phyloP scores from a whole-genome alignment of 2,113 vertebrate genomes.

The Tachycineta bicolor region DNA sequence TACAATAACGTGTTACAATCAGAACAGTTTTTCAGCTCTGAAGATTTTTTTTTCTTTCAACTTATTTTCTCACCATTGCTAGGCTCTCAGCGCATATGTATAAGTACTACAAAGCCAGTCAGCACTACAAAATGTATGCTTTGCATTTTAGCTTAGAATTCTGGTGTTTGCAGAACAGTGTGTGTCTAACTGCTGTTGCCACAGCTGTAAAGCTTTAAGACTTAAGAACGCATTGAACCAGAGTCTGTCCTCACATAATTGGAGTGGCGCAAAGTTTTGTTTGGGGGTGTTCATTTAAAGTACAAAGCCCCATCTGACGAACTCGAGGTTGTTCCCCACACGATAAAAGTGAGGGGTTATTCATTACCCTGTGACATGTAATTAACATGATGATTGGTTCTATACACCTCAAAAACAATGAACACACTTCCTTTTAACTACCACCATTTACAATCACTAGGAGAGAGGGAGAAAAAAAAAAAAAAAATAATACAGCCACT shows the following conservation, averaged over 20 bases:
- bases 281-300: constrained; percentile 1
- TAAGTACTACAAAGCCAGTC: constrained; percentile 2
- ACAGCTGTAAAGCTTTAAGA: constrained; percentile 56
- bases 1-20: background rate
- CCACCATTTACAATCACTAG: background rate
- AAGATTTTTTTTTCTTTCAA: background rate
- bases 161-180: constrained; percentile 34
- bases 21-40: background rate
- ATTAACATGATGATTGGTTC: constrained; percentile 1
- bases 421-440: background rate
- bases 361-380: background rate
- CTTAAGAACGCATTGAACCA: constrained; percentile 24
- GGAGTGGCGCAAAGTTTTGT: background rate
- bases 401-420: background rate
- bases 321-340: background rate
- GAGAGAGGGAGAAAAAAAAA: no score
- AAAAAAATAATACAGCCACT: background rate
- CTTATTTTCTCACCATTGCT: background rate
- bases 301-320: constrained; percentile 23
- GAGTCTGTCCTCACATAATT: constrained; percentile 37
- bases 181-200: constrained; percentile 44
- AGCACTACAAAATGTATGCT: constrained; percentile 1
- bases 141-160: constrained; percentile 39
- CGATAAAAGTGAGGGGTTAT: background rate
- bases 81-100: background rate